phyloP scores from a whole-genome alignment of 1,140 invertebrate species.

The Euwallacea similis region DNA sequence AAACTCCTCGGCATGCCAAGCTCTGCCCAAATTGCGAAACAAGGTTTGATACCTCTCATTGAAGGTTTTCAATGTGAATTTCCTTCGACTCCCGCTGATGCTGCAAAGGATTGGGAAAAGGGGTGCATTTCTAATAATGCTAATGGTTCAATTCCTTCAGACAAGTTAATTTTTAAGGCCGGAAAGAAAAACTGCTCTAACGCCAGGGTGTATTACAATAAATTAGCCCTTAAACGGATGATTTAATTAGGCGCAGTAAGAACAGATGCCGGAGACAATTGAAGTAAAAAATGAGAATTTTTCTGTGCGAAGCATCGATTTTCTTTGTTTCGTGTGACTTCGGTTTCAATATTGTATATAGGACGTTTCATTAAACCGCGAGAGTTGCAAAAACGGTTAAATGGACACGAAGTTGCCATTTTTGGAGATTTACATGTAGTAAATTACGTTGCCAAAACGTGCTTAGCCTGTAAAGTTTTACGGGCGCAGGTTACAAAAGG shows the following conservation, averaged over 20 bases:
- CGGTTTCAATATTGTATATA: too few relatives aligned
- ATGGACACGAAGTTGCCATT: too few relatives aligned
- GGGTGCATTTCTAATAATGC: conserved; percentile 37
- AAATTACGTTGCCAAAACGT: too few relatives aligned
- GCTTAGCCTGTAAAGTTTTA: too few relatives aligned
- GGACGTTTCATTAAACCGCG: too few relatives aligned
- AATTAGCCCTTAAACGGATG: conserved; percentile 29
- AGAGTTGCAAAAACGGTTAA: too few relatives aligned
- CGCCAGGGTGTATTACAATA: conserved; percentile 30
- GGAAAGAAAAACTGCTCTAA: conserved; percentile 28
- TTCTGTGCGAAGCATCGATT: too few relatives aligned
- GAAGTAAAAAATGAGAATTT: conserved; percentile 1
- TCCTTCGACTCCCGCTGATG: conserved; percentile 12
- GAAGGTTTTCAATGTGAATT: conserved; percentile 15
- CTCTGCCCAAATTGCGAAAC: not conserved
- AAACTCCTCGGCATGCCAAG: too few relatives aligned
- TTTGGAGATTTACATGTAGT: too few relatives aligned
- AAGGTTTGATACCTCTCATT: not conserved
- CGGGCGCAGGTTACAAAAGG: too few relatives aligned
- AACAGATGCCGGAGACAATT: conserved; percentile 25
- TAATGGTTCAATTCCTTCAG: conserved; percentile 27
- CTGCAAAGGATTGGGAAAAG: conserved; percentile 21
- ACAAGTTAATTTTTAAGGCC: conserved; percentile 29
- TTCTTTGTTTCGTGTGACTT: too few relatives aligned
- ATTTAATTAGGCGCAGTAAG: conserved; percentile 28